Evolutionary conservation across 2,113 vertebrate species (phyloP), one percentile per base, ranked within the genome.

Genomic region (Eublepharis macularius): DNA sequence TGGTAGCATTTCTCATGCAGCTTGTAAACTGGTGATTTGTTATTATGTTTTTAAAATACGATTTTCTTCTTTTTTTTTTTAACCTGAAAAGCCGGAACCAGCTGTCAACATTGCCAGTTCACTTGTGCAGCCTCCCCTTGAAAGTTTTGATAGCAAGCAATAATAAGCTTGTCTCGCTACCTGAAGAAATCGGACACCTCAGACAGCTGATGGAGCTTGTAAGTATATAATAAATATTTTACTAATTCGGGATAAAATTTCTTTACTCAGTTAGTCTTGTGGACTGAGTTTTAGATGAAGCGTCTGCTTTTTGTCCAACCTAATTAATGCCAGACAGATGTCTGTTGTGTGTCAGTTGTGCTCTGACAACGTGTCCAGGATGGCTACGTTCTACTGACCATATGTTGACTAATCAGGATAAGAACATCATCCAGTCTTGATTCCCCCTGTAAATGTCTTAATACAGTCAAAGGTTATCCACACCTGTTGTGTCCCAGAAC

Each of bases 141-240:
- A 99, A 99, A 95, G 98, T 99, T 76, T 94, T 99, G 94, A 98
- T 99, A 89, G 98, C 97, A 11, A 98, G 98, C 93, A 99, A 99
- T 96, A 99, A 99, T 94, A 99, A 99, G 86, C 94, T 99, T 93
- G 96, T 98, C 70, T 98, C 97, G 41, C 97, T 99, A 90, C 98
- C 99, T 9, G 98, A 99, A 90, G 98, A 99, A 89, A 96, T 99
- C 89, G 98, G 98, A 16, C 97, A 92, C 79, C 97, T 99, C 86
- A 97, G 95, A 90, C 96, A 98, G 57, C 97, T 99, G 88, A 99
- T 98, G 2, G 98, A 99, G 90, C 97, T 99, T 95, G 99, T 99
- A 89, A 96, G 98, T 96, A 89, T 84, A 72, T 84, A 17, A 72
- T 84, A 17, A 57, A 90, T 92, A n/a, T 73, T 85, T 92, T 83